Conservation (phyloP, 1,140 invertebrate species). For the Zaprionus taronus region DNA sequence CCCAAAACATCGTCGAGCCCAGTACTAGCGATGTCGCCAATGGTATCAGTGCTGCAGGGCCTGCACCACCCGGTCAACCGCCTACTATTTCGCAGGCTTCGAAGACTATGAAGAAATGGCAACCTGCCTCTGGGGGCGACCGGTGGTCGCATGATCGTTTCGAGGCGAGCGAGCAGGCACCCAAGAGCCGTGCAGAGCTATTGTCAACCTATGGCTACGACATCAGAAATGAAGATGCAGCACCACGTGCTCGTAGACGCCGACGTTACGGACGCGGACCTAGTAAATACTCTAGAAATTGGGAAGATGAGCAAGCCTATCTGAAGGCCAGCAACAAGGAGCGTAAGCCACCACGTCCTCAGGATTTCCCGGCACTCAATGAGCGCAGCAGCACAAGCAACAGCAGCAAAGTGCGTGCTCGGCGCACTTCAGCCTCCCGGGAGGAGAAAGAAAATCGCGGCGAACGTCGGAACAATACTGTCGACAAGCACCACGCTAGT, state of each 20-base stretch:
- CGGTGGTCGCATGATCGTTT: constrained; percentile 96
- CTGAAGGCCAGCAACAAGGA: constrained; percentile 83
- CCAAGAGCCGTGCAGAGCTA: constrained; percentile 94
- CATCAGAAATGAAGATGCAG: constrained; percentile 95
- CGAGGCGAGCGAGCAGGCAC: constrained; percentile 90
- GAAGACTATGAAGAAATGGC: constrained; percentile 85
- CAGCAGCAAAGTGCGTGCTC: constrained; percentile 43
- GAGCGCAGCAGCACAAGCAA: constrained; percentile 49
- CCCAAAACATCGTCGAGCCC: constrained; percentile 31
- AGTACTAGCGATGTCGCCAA: constrained; percentile 50
- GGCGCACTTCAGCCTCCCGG: constrained; percentile 49
- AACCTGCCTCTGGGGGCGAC: constrained; percentile 85
- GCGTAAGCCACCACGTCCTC: constrained; percentile 74
- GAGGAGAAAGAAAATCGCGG: constrained; percentile 81
- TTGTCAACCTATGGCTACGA: constrained; percentile 97
- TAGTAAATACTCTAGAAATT: constrained; percentile 95
- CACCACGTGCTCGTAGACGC: constrained; percentile 93
- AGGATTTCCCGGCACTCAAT: constrained; percentile 84
- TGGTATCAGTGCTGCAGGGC: constrained; percentile 51
- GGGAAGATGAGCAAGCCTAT: constrained; percentile 96
- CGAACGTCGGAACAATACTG: constrained; percentile 35
- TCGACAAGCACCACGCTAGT: constrained; percentile 39
- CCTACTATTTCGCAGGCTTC: constrained; percentile 76
- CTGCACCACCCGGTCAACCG: constrained; percentile 48
- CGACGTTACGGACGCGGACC: constrained; percentile 95